Conservation (phyloP, 2,113 vertebrate species). For the Corydoras maculifer region DNA sequence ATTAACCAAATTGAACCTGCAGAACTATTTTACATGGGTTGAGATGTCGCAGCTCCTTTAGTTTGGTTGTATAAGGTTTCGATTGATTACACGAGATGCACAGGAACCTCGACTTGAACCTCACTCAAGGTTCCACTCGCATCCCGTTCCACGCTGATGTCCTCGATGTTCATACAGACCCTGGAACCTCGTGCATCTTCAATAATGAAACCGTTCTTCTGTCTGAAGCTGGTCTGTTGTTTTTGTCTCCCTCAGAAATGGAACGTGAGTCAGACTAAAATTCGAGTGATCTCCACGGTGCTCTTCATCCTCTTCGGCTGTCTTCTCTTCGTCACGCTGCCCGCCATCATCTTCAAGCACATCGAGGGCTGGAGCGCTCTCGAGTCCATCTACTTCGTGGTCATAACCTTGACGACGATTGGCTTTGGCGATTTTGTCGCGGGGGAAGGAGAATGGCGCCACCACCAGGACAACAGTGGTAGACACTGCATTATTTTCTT, state of each 20-base stretch:
- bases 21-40: too few species aligned
- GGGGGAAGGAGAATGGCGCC: slow-evolving; percentile 63
- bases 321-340: slow-evolving; percentile 91
- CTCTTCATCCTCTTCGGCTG: slow-evolving; percentile 96
- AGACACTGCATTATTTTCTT: not conserved
- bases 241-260: slow-evolving; percentile 72
- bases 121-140: too few species aligned
- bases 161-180: not conserved
- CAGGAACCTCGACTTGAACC: too few species aligned
- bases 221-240: not conserved
- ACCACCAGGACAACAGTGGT: slow-evolving; percentile 33
- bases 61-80: too few species aligned
- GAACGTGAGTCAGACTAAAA: slow-evolving; percentile 98
- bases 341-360: slow-evolving; percentile 92
- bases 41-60: too few species aligned
- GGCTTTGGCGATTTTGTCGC: slow-evolving; percentile 97
- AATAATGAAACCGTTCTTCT: too few species aligned
- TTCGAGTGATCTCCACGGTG: slow-evolving; percentile 93
- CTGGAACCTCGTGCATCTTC: not conserved
- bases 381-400: slow-evolving; percentile 96
- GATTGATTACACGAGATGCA: too few species aligned
- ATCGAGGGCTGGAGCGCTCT: slow-evolving; percentile 95
- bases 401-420: slow-evolving; percentile 96
- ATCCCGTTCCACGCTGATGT: too few species aligned
- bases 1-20: too few species aligned